Conservation (phyloP, 2,113 vertebrate species). For the Silurus meridionalis region DNA sequence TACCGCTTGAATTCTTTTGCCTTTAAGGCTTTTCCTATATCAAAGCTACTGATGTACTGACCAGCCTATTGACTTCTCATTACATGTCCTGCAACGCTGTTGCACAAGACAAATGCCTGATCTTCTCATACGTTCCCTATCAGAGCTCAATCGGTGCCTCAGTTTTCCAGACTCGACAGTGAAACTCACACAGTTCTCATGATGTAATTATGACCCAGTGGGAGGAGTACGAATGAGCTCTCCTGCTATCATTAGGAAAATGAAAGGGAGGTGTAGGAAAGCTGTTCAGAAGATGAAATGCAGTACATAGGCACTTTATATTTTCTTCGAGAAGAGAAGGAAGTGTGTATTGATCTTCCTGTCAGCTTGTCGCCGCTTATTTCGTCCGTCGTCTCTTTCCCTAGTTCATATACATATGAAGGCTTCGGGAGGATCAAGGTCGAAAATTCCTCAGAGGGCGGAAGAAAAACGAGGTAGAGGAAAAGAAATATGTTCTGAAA, state of each 20-base stretch:
- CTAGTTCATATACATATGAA: slow-evolving; percentile 13
- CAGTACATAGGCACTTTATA: slow-evolving; percentile 18
- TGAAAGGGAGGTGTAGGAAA: slow-evolving; percentile 12
- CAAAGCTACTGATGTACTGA: slow-evolving; percentile 17
- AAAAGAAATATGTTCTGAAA: slow-evolving; percentile 17
- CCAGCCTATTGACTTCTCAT: slow-evolving; percentile 5
- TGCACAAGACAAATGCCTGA: neutral
- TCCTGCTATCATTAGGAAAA: slow-evolving; percentile 28
- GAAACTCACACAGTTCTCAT: slow-evolving; percentile 13
- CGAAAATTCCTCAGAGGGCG: neutral
- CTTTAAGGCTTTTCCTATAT: slow-evolving; percentile 25
- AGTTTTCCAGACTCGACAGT: neutral
- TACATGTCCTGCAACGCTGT: neutral
- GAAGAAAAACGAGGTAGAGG: neutral
- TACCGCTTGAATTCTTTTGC: neutral
- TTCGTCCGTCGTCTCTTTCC: neutral
- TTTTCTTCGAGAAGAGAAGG: slow-evolving; percentile 19
- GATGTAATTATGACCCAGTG: slow-evolving; percentile 23
- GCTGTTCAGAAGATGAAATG: slow-evolving; percentile 17
- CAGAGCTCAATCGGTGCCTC: neutral
- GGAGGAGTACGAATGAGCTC: slow-evolving; percentile 1
- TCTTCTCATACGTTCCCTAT: neutral
- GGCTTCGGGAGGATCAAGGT: slow-evolving; percentile 28
- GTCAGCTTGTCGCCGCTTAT: slow-evolving; percentile 6
- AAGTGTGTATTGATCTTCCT: slow-evolving; percentile 44